Evolutionary conservation across 2,888 invertebrate genomes (phyloP), one percentile per base, ranked within the genome.

Genomic region (Leucophenga montana): DNA sequence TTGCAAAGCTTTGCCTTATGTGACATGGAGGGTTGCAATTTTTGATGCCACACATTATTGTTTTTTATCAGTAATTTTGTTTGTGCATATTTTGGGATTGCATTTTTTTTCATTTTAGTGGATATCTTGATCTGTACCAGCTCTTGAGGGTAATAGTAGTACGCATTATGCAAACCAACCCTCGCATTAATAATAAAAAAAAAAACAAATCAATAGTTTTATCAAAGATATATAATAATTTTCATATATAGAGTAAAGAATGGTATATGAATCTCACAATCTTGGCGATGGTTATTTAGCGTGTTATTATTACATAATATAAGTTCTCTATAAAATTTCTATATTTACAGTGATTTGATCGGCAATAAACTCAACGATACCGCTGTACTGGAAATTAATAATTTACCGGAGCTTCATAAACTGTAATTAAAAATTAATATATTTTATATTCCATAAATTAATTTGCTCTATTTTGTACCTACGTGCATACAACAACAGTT

Each of bases 341-440:
- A n/a, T 8, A 50, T 18, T 78, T 90, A 22, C 88, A 92, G 92
- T 79, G 91, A 92, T 82, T 85, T 92, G 77, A 91, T 91, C 70
- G 90, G 89, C 71, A 92, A 92, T 82, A 90, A 90, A 80, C 84
- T 92, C 59, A 88, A 89, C 68, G 88, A 89, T 75, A 88, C 88
- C 78, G 90, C 89, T 75, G 90, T 89, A 56, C 85, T 90, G 71
- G 88, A 89, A 70, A 89, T 90, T 75, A 80, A 81, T 16, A 87
- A 89, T 83, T 87, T 92, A 70, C 86, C 90, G 18, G 86, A 89
- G 67, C 85, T 91, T 59, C 87, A 88, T 48, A 90, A 90, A 78
- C 86, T 92, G 88, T 91, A 89, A 88, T 90, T 85, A 72, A 48
- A 39, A 39, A 11, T 5, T 11, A 39, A 39, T 11, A 39, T 1